Evolutionary conservation across 30 jellyfish, hydroid and myxozoan genomes (phyloP), one percentile per base, ranked within the genome.

Genomic region (Calvadosia cruxmelitensis): DNA sequence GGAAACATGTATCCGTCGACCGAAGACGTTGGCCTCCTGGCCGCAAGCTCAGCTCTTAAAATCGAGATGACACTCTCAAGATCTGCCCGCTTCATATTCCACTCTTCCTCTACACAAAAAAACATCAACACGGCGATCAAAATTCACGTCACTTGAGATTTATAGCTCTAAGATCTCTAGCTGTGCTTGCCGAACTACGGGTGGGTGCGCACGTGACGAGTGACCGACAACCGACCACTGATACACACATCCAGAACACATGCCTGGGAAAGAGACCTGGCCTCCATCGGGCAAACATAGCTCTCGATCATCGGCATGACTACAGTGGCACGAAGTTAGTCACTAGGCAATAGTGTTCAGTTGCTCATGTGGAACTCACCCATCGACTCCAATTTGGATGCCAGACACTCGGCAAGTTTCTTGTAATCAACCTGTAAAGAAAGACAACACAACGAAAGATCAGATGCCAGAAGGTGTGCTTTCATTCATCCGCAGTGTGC

Each of bases 381-480:
- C 2, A 89, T 81, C 0, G 89, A 69, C 68, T 89, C 98, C 24
- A 89, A 74, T 63, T 89, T 89, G 16, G 94, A 86, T 27, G 98
- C 95, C 1, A 89, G 82, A 61, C 95, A 92, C 77, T 89, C 98
- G 27, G 98, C 98, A 16, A 89, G 82, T 50, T 82, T 89, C 84
- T 89, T 89, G 95, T 89, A 89, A 33, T 89, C 98, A 30, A 89
- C 98, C 94, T 82, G 62, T 13, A 1, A 65, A 24, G 2, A 27
- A 35, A 26, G 30, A 66, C 20, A 52, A 29, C 0, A 0, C 2
- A n/a, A n/a, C n/a, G n/a, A n/a, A n/a, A 42, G 57, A 42, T 42
- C 15, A 42, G 57, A 42, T 42, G 20, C 57, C 57, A 5, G 15
- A 20, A 42, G 10, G 20, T 42, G 20, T 5, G 10, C 20, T 10